Evolutionary conservation across 1,140 invertebrate genomes (phyloP).

Genomic region (Scaptomyza montana): DNA sequence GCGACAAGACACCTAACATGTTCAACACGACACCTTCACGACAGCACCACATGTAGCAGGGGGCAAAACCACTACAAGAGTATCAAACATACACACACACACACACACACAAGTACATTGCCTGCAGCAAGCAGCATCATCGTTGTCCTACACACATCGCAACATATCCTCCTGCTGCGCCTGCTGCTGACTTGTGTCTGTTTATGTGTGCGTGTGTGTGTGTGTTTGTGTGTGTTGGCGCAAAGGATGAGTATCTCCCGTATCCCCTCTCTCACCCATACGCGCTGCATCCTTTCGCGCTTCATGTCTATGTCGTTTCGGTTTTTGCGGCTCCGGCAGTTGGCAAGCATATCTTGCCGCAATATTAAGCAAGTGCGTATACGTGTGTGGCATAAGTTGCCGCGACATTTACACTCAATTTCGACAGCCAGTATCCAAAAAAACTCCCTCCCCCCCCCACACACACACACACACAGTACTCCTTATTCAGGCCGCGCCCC

Average conservation of each 20-base stretch:
- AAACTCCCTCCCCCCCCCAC: not conserved
- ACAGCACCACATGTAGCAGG: slow-evolving; percentile 52
- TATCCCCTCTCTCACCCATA: not conserved
- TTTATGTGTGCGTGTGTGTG: not conserved
- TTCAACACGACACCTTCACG: slow-evolving; percentile 80
- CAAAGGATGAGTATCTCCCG: slow-evolving; percentile 5
- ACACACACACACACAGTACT: not conserved
- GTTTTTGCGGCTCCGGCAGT: slow-evolving; percentile 49
- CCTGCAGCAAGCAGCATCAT: slow-evolving; percentile 33
- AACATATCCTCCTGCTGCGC: slow-evolving; percentile 28
- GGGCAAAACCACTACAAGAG: slow-evolving; percentile 37
- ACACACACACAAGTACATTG: slow-evolving; percentile 18
- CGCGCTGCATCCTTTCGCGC: slow-evolving; percentile 1
- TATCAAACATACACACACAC: not conserved
- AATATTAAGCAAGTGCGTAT: slow-evolving; percentile 73
- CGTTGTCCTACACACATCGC: slow-evolving; percentile 17
- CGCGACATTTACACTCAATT: slow-evolving; percentile 70
- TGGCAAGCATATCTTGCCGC: slow-evolving; percentile 53
- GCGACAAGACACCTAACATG: slow-evolving; percentile 81
- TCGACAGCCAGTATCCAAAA: slow-evolving; percentile 22
- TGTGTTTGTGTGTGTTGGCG: no score
- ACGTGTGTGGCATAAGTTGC: slow-evolving; percentile 77
- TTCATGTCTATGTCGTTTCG: slow-evolving; percentile 54
- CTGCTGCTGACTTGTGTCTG: slow-evolving; percentile 67
- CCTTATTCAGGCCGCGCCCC: not conserved